Conservation (phyloP, 2,113 vertebrate species). For the Rhinichthys klamathensis region DNA sequence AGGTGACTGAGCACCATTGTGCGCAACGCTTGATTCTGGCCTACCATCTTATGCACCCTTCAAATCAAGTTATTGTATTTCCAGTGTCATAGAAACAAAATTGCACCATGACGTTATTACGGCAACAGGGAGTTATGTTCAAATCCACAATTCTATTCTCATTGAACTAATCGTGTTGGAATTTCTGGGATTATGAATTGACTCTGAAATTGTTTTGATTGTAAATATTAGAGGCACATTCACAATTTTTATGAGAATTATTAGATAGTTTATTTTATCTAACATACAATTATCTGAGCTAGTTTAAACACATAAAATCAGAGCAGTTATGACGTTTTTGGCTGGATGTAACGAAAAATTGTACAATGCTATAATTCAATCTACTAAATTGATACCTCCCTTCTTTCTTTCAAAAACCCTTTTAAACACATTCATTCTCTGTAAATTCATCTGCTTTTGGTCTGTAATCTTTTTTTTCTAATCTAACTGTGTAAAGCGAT, state of each 20-base stretch:
- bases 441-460: too few species aligned
- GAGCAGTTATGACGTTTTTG: too few species aligned
- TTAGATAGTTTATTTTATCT: not conserved
- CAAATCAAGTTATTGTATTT: not conserved
- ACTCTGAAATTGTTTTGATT: not conserved
- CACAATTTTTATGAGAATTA: not conserved
- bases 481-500: too few species aligned
- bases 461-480: too few species aligned
- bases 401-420: too few species aligned
- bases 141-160: too few species aligned
- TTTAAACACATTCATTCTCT: too few species aligned
- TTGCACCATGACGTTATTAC: too few species aligned
- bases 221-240: not conserved
- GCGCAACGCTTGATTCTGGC: constrained; percentile 2
- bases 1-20: not conserved
- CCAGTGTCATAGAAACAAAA: not conserved
- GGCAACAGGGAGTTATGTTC: too few species aligned
- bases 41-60: not conserved
- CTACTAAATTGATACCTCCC: too few species aligned
- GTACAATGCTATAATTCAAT: too few species aligned
- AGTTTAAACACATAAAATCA: not conserved
- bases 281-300: not conserved
- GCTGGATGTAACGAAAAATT: too few species aligned
- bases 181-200: not conserved
- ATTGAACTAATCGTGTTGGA: not conserved